phyloP scores from a whole-genome alignment of 2,888 invertebrate species.

The Pharmacophagus antenor region DNA sequence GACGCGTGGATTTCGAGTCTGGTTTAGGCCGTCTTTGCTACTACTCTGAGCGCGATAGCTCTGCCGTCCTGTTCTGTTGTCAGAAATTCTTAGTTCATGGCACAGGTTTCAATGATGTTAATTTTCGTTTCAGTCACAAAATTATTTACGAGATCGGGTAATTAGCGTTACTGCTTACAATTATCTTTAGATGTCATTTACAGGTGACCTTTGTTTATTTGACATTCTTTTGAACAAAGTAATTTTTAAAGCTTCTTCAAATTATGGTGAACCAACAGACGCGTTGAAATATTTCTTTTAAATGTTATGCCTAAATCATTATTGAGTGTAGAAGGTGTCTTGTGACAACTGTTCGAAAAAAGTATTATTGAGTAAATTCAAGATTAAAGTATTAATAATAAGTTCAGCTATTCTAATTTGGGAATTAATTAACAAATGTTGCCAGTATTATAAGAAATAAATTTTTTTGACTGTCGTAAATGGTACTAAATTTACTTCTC shows the following conservation, averaged over 20 bases:
- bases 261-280: background rate
- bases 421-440: too few species aligned
- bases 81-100: background rate
- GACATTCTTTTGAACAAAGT: background rate
- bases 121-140: background rate
- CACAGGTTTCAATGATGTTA: background rate
- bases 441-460: too few species aligned
- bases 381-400: too few species aligned
- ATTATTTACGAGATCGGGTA: too few species aligned
- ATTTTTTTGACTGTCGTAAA: too few species aligned
- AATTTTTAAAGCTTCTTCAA: background rate
- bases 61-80: slow-evolving; percentile 12
- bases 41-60: slow-evolving; percentile 33
- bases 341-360: too few species aligned
- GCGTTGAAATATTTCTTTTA: background rate
- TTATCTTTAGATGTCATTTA: background rate
- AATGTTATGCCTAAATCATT: background rate
- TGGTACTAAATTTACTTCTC: too few species aligned
- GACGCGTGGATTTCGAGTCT: slow-evolving; percentile 54
- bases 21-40: slow-evolving; percentile 29
- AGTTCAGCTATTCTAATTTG: too few species aligned
- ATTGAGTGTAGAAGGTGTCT: background rate
- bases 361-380: too few species aligned
- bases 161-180: background rate
- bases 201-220: too few species aligned